A percentile compares a stretch with the other conserved stretches of the same genome.
These are phyloP conservation scores for Pelagia noctiluca DNA, from an alignment of 30 jellyfish, hydroid and myxozoan genomes.

Conservation along the genomic window DNA sequence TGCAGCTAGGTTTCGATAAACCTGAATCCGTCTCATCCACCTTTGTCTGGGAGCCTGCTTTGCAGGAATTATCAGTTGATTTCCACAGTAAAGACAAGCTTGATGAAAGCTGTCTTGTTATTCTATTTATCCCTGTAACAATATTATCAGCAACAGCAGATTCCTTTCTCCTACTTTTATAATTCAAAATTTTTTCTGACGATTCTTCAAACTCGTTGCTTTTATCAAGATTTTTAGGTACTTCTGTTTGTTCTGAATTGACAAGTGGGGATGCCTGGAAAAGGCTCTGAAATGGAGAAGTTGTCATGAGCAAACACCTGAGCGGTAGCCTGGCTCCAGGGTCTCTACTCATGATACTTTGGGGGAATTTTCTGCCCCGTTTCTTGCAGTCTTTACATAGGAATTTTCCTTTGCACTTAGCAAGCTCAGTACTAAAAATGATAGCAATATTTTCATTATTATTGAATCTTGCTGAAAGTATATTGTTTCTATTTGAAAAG, in stretches of 20 bases:
- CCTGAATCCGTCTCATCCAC: neutral
- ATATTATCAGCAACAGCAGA: conserved; percentile 6
- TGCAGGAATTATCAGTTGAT: neutral
- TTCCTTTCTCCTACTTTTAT: neutral
- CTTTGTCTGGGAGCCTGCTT: neutral
- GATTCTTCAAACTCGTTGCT: conserved; percentile 26
- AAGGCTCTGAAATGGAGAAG: conserved; percentile 79
- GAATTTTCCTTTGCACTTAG: conserved; percentile 55
- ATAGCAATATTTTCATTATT: conserved; percentile 55
- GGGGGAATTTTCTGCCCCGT: conserved; percentile 54
- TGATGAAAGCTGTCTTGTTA: conserved; percentile 47
- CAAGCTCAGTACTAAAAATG: conserved; percentile 76
- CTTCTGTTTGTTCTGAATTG: conserved; percentile 60
- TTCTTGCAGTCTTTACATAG: conserved; percentile 44
- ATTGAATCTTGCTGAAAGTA: conserved; percentile 12
- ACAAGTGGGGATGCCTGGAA: conserved; percentile 78
- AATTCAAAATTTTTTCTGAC: too few relatives aligned
- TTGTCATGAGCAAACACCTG: conserved; percentile 58
- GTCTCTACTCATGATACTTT: neutral
- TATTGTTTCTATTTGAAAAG: conserved; percentile 45
- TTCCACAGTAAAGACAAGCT: conserved; percentile 29
- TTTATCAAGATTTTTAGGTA: neutral
- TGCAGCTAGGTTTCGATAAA: neutral
- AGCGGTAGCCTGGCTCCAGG: conserved; percentile 44
- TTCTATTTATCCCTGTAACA: conserved; percentile 9